Evolutionary conservation across 2,888 invertebrate genomes (phyloP).

Genomic region (Drosophila paranaensis): DNA sequence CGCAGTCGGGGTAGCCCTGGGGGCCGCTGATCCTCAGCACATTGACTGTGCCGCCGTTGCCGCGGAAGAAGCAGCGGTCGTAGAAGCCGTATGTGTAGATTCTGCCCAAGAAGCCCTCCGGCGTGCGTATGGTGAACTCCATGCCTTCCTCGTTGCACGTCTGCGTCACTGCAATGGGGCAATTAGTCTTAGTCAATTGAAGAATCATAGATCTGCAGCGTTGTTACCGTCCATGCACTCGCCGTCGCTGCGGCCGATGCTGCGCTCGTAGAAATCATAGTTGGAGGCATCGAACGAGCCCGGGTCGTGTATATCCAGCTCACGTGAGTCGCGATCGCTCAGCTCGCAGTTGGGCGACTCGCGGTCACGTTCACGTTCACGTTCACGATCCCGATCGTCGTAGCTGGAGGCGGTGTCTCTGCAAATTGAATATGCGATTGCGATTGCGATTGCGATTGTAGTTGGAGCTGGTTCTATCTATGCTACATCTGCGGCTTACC

Average conservation of each 20-base stretch:
- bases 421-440: slow-evolving; percentile 69
- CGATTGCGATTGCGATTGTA: slow-evolving; percentile 19
- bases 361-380: slow-evolving; percentile 83
- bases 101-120: slow-evolving; percentile 94
- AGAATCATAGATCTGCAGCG: not conserved
- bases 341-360: slow-evolving; percentile 91
- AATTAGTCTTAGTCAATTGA: slow-evolving; percentile 44
- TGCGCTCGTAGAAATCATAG: slow-evolving; percentile 94
- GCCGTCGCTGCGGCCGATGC: slow-evolving; percentile 89
- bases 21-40: slow-evolving; percentile 94
- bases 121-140: slow-evolving; percentile 95
- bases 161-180: slow-evolving; percentile 89
- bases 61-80: slow-evolving; percentile 95
- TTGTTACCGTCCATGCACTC: slow-evolving; percentile 94
- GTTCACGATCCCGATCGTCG: slow-evolving; percentile 86
- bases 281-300: slow-evolving; percentile 93
- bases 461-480: slow-evolving; percentile 23
- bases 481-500: slow-evolving; percentile 85
- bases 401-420: slow-evolving; percentile 87
- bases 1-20: slow-evolving; percentile 97
- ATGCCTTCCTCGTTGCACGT: slow-evolving; percentile 97
- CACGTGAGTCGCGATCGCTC: slow-evolving; percentile 93
- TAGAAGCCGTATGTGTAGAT: slow-evolving; percentile 97
- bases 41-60: slow-evolving; percentile 93
- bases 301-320: slow-evolving; percentile 93